Evolutionary conservation across 1,140 invertebrate species (phyloP), one percentile per base, ranked within the genome.

Genomic region (Ceratina japonica): DNA sequence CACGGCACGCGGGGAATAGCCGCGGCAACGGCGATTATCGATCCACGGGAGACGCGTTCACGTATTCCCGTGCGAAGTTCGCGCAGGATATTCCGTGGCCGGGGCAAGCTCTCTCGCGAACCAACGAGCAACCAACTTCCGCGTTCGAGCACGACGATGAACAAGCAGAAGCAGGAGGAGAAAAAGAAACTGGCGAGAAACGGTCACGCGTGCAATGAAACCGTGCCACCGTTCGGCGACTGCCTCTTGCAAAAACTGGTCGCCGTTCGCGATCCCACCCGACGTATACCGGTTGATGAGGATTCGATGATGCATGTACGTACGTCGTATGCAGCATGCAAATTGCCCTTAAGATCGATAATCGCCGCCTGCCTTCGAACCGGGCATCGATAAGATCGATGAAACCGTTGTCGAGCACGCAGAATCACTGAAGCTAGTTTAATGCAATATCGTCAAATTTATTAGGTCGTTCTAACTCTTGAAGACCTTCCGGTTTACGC

Each of bases 211-310:
- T 37, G 56, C 31, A 72, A 72, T 72, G 74, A 82, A 82, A 82
- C 65, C 80, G 81, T 81, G 68, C 68, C 73, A 63, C 69, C 73
- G 78, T 56, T 44, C 24, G 80, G 61, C 62, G 69, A 20, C 54
- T 65, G 44, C 12, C n/a, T 22, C 16, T 51, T 24, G 68, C 74
- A 84, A 84, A 82, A 84, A 84, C 81, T 83, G 81, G 82, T 66
- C 70, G 75, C 51, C 44, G 56, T 77, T 37, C 56, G 54, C 74
- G 31, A 56, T 24, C 20, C 54, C 8, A 22, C 13, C 56, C 3
- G n/a, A 18, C 58, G 63, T 18, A 20, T 27, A 20, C 24, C 7
- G 18, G 22, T 49, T 56, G 77, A 83, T 37, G 82, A 73, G 75
- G 70, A 74, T 78, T 58, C 80, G 82, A 84, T 75, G 81, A 75